Evolutionary conservation across 2,113 vertebrate genomes (phyloP).

Genomic region (Phyllostomus hastatus): DNA sequence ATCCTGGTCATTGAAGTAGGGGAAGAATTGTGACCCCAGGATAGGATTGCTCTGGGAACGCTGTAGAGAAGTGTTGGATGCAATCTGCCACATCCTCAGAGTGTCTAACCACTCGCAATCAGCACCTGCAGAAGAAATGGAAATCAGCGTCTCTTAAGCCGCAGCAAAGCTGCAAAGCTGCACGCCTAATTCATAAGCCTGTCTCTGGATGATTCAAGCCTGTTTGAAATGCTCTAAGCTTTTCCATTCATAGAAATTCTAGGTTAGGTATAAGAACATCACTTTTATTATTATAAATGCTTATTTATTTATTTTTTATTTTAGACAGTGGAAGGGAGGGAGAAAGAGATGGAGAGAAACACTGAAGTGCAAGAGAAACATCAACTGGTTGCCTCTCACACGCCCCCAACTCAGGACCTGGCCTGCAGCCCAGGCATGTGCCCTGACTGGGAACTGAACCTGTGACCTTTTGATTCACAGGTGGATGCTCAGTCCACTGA

Average conservation of each 20-base stretch:
- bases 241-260: not conserved
- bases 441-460: too few species aligned
- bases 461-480: too few species aligned
- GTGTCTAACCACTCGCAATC: conserved; percentile 89
- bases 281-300: not conserved
- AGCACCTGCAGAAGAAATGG: conserved; percentile 73
- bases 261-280: not conserved
- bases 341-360: too few species aligned
- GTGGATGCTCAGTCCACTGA: too few species aligned
- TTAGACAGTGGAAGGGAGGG: too few species aligned
- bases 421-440: too few species aligned
- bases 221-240: not conserved
- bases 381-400: too few species aligned
- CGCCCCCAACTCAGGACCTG: too few species aligned
- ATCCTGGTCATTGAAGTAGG: conserved; percentile 85
- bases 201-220: not conserved
- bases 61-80: conserved; percentile 78
- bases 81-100: conserved; percentile 86
- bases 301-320: too few species aligned
- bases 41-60: conserved; percentile 84
- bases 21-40: conserved; percentile 85
- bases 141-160: not conserved
- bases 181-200: not conserved
- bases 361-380: too few species aligned
- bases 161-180: not conserved